A percentile compares a stretch with the other conserved stretches of the same genome.
Conservation (phyloP, 1,140 invertebrate genomes). For the Chionoecetes opilio region DNA sequence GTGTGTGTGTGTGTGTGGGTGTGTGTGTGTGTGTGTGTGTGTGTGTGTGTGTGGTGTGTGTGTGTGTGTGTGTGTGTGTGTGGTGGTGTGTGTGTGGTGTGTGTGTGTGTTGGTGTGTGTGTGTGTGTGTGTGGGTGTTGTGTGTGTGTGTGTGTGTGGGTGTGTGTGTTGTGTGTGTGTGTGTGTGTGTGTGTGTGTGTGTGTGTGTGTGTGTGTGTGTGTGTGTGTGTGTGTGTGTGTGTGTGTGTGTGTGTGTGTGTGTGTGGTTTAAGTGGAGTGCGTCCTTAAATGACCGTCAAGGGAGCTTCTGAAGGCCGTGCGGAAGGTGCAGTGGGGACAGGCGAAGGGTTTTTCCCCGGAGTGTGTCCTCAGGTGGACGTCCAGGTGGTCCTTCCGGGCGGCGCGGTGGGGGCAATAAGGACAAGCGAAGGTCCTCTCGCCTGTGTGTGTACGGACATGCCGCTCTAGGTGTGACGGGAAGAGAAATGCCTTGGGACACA, state of each 20-base stretch:
- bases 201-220: neutral
- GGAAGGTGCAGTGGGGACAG: slow-evolving; percentile 69
- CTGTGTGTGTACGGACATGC: slow-evolving; percentile 82
- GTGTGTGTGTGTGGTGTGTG: neutral
- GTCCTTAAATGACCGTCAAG: slow-evolving; percentile 73
- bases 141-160: slow-evolving; percentile 17
- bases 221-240: neutral
- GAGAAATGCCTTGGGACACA: slow-evolving; percentile 83
- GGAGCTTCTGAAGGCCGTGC: slow-evolving; percentile 70
- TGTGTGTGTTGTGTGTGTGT: neutral
- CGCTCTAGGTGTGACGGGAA: slow-evolving; percentile 83
- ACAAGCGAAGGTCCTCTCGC: slow-evolving; percentile 71
- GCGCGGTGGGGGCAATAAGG: slow-evolving; percentile 83
- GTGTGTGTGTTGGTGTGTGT: neutral
- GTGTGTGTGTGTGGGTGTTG: slow-evolving; percentile 11
- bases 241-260: neutral
- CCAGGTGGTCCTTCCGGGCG: slow-evolving; percentile 83
- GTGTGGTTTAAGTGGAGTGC: slow-evolving; percentile 34
- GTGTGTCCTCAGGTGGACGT: slow-evolving; percentile 76
- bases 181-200: neutral
- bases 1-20: slow-evolving; percentile 17
- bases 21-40: slow-evolving; percentile 7
- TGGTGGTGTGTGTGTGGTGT: neutral
- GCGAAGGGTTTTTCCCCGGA: slow-evolving; percentile 77
- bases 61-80: too few relatives aligned